Conservation (phyloP, 2,888 invertebrate species). For the Cephus rjabovi region DNA sequence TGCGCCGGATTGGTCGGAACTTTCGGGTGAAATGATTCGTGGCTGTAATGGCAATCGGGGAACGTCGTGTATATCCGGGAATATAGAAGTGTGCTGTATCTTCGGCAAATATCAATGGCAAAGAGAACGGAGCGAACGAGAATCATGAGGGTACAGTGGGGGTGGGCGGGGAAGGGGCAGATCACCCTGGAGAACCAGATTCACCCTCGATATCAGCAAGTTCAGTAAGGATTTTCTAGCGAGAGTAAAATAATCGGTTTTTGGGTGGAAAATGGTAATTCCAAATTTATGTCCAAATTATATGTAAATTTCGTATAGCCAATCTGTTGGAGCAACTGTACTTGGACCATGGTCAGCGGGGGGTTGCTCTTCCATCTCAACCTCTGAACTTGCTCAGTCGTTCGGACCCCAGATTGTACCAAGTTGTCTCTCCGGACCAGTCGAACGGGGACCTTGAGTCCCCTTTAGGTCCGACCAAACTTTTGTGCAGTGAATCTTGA, state of each 20-base stretch:
- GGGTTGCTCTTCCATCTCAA: neutral
- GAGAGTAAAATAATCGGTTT: neutral
- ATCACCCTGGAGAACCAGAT: conserved; percentile 34
- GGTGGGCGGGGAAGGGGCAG: too few relatives aligned
- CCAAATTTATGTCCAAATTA: neutral
- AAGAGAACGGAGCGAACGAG: neutral
- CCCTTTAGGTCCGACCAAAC: neutral
- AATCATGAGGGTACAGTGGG: neutral
- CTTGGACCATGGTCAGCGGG: neutral
- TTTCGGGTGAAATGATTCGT: neutral
- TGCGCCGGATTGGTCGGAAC: neutral
- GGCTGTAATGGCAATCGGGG: neutral
- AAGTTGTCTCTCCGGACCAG: neutral
- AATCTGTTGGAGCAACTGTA: neutral
- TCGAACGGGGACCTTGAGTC: neutral
- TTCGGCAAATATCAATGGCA: neutral
- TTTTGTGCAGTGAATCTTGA: neutral
- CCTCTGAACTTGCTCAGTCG: neutral
- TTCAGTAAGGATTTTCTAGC: conserved; percentile 11
- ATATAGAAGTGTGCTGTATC: neutral
- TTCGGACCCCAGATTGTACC: neutral
- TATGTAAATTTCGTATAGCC: too few relatives aligned
- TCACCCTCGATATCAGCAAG: conserved; percentile 41
- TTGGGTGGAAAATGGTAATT: neutral
- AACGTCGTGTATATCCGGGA: neutral